Evolutionary conservation across 2,797 vertebrate genomes (phyloP), one percentile per base, ranked within the genome.

Genomic region (Centroberyx gerrardi): DNA sequence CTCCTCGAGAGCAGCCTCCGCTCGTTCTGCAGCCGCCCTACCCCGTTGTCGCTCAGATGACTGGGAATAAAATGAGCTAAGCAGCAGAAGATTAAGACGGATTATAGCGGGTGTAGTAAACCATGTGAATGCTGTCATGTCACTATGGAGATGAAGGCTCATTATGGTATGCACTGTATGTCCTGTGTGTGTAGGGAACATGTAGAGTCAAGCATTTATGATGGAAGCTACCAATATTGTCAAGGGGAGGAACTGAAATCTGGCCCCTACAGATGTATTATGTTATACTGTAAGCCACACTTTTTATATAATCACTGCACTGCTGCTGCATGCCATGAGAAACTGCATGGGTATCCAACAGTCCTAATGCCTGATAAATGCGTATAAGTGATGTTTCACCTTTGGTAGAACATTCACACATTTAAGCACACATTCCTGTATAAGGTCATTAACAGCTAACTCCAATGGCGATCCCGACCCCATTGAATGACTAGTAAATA

Each of bases 21-120:
- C 68, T 70, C 58, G 51, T 64, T 64, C 71, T 29, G 36, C 12
- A 54, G 48, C 54, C 63, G 40, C 64, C 56, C 78, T 62, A 62
- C 77, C 77, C 75, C 40, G 38, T 63, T 83, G 77, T 80, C 76
- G 63, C 60, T 85, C 75, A 81, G 27, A 86, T 76, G 64, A 74
- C 65, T 68, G 77, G 62, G 79, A 85, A 82, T 71, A 81, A 76
- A 78, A 86, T 58, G 44, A 86, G 60, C 78, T 71, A 63, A 81
- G 36, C 44, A 67, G 76, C 52, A 70, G 76, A 52, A 84, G 88
- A 90, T 88, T 86, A 89, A 52, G 58, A 72, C 8, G 36, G 82
- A 84, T 84, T 88, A 85, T 46, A 58, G 60, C 58, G 64, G 72
- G 53, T 70, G 59, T 62, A 60, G 71, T 68, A 82, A 90, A 85